A percentile compares a stretch with the other conserved stretches of the same genome.
Evolutionary conservation across 2,797 vertebrate genomes (phyloP).

Genomic region (Acanthurus lineatus): DNA sequence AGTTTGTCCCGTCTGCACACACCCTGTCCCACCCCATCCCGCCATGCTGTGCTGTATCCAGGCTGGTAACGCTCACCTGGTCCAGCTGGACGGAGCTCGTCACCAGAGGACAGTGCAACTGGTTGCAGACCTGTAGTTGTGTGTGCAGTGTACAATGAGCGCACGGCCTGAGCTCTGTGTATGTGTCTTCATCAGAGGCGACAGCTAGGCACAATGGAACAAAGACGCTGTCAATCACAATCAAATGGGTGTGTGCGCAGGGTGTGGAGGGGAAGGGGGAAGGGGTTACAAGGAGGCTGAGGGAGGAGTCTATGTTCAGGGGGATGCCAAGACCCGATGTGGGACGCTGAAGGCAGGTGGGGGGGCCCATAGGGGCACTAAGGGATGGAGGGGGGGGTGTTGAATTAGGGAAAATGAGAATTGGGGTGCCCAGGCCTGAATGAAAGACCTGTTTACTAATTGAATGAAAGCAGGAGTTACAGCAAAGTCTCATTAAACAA

Average conservation of each 20-base stretch:
- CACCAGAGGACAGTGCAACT: conserved; percentile 54
- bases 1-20: conserved; percentile 17
- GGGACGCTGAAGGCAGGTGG: conserved; percentile 70
- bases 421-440: conserved; percentile 76
- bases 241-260: conserved; percentile 82
- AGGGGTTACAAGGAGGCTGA: conserved; percentile 60
- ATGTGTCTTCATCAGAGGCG: conserved; percentile 89
- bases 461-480: conserved; percentile 83
- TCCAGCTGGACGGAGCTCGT: background rate
- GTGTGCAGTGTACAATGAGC: conserved; percentile 66
- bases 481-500: conserved; percentile 84
- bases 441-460: conserved; percentile 84
- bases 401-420: conserved; percentile 77
- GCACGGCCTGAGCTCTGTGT: conserved; percentile 68
- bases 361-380: conserved; percentile 24
- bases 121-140: conserved; percentile 68
- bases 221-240: conserved; percentile 89
- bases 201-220: conserved; percentile 88
- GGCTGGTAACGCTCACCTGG: conserved; percentile 6
- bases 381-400: conserved; percentile 61
- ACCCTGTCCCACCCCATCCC: conserved; percentile 18
- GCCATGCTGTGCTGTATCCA: conserved; percentile 3
- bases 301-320: conserved; percentile 80
- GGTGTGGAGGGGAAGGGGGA: conserved; percentile 45
- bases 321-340: conserved; percentile 76